Percentiles rank a stretch among this genome's conserved stretches.
Conservation (phyloP, 2,113 vertebrate genomes). For the Bujurquina vittata region DNA sequence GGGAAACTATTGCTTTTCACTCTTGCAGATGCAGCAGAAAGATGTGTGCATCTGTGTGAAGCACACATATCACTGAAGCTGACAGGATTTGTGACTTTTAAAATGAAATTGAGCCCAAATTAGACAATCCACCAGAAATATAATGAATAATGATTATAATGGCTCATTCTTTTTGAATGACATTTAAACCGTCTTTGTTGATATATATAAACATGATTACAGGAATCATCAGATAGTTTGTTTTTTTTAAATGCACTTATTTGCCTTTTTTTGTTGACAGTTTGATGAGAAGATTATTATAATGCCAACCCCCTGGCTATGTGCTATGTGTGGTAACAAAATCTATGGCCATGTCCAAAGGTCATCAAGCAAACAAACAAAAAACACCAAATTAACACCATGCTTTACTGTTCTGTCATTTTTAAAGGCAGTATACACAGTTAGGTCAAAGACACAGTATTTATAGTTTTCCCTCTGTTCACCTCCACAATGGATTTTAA, state of each 20-base stretch:
- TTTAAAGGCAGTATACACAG: no score
- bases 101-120: background rate
- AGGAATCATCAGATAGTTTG: background rate
- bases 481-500: background rate
- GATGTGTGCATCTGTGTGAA: background rate
- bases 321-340: background rate
- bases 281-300: background rate
- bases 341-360: background rate
- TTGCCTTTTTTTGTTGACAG: background rate
- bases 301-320: background rate
- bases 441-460: background rate
- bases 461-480: background rate
- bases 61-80: background rate
- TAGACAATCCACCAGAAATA: no score
- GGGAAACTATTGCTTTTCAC: slow-evolving; percentile 23
- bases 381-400: no score
- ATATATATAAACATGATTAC: background rate
- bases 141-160: background rate
- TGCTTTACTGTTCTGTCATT: no score
- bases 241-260: background rate
- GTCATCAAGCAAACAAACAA: background rate
- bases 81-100: background rate
- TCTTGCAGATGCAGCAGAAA: background rate
- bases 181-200: background rate
- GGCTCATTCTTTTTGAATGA: background rate